phyloP scores from a whole-genome alignment of 2,113 vertebrate species.

The Strix aluco region DNA sequence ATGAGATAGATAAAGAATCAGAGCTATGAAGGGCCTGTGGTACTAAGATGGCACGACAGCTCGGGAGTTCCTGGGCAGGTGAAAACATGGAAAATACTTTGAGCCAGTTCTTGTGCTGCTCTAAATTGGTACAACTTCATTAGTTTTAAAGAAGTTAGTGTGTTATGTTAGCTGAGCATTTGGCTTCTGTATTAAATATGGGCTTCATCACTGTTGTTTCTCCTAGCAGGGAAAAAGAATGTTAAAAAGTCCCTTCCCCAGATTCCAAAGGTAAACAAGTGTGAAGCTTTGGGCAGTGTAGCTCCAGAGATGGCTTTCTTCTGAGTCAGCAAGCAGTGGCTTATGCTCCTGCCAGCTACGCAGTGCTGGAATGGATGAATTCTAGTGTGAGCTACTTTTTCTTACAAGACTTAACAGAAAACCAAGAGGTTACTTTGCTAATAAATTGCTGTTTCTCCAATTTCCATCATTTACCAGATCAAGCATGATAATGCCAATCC shows the following conservation, averaged over 20 bases:
- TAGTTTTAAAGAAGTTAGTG: background rate
- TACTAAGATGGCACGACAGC: background rate
- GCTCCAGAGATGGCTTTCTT: slow-evolving; percentile 22
- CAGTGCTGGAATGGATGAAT: background rate
- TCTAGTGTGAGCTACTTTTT: background rate
- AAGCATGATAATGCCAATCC: background rate
- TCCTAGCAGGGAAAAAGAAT: background rate
- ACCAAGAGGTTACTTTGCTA: background rate
- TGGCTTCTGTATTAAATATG: background rate
- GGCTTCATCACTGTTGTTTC: background rate
- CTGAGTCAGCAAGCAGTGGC: slow-evolving; percentile 26
- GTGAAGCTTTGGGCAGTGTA: background rate
- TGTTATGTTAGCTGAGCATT: background rate
- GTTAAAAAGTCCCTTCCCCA: background rate
- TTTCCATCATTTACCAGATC: background rate
- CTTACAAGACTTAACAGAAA: background rate
- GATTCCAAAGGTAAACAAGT: background rate
- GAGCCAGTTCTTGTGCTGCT: background rate
- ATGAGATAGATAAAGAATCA: slow-evolving; percentile 83
- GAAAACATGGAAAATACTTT: background rate
- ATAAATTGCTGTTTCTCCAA: background rate
- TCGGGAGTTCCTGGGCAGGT: background rate
- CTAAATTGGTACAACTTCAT: background rate
- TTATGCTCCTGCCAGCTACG: background rate
- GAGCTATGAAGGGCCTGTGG: slow-evolving; percentile 67